Evolutionary conservation across 2,797 vertebrate genomes (phyloP).

Genomic region (Semotilus atromaculatus): DNA sequence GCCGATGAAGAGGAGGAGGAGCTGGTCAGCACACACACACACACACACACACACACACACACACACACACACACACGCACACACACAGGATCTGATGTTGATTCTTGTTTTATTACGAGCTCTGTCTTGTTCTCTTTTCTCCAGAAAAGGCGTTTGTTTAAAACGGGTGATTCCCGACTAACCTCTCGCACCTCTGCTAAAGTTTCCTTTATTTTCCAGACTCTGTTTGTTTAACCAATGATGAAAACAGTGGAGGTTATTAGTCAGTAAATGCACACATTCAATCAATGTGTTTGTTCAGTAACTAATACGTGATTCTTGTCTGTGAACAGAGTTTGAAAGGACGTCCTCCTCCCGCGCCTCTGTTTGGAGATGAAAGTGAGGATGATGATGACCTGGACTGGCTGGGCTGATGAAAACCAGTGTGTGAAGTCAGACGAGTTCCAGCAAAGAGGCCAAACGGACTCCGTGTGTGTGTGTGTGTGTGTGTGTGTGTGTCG

Average conservation of each 20-base stretch:
- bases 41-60: too few species aligned
- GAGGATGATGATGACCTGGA: slow-evolving; percentile 90
- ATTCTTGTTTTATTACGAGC: not conserved
- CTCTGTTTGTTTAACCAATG: not conserved
- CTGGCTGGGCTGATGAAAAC: slow-evolving; percentile 85
- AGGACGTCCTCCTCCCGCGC: slow-evolving; percentile 88
- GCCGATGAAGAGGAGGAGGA: too few species aligned
- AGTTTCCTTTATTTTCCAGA: too few species aligned
- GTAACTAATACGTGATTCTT: not conserved
- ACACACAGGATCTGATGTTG: not conserved
- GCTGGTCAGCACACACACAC: too few species aligned
- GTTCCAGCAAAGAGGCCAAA: not conserved
- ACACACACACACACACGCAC: too few species aligned
- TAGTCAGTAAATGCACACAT: not conserved
- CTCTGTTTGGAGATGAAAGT: slow-evolving; percentile 89
- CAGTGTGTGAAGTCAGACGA: not conserved
- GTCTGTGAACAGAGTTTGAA: slow-evolving; percentile 86
- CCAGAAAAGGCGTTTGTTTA: not conserved
- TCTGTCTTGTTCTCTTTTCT: not conserved
- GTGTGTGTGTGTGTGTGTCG: not conserved
- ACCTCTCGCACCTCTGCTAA: not conserved
- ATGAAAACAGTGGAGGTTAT: not conserved
- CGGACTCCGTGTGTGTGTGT: not conserved
- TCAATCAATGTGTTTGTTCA: not conserved
- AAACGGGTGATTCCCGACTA: not conserved